These are phyloP conservation scores for Trididemnum nubilum DNA, from an alignment of 23 tunicate species.

Conservation along the genomic window DNA sequence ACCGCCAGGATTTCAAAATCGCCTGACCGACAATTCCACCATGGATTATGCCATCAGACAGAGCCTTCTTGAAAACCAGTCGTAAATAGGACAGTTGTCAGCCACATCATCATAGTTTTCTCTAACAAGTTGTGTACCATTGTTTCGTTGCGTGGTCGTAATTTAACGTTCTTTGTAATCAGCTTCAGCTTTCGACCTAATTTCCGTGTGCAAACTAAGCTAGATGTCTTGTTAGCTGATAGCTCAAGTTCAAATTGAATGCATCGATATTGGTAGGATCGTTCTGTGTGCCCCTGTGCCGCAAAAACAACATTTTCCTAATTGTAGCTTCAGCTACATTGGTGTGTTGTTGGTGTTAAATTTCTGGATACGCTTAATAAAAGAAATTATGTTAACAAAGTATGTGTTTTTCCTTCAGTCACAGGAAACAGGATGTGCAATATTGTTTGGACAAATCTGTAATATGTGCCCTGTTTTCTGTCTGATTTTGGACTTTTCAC, in stretches of 20 bases:
- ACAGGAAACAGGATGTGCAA: too few species aligned
- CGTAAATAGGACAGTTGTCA: constrained; percentile 27
- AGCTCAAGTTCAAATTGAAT: too few species aligned
- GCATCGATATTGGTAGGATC: too few species aligned
- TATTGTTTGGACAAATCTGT: too few species aligned
- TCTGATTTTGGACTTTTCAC: too few species aligned
- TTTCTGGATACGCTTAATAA: constrained; percentile 26
- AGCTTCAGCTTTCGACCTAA: neutral
- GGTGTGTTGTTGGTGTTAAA: constrained; percentile 9
- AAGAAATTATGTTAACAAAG: constrained; percentile 14
- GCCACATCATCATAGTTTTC: constrained; percentile 1
- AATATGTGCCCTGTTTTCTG: too few species aligned
- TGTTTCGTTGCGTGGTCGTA: constrained; percentile 18
- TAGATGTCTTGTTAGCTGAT: neutral
- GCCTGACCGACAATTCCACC: constrained; percentile 49
- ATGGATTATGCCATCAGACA: constrained; percentile 69
- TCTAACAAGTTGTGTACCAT: constrained; percentile 1
- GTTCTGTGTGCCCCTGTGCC: neutral
- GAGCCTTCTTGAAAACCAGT: constrained; percentile 68
- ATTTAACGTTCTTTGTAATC: constrained; percentile 22
- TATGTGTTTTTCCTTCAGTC: too few species aligned
- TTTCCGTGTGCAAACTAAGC: neutral
- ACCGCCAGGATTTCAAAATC: constrained; percentile 84
- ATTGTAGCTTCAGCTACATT: neutral
- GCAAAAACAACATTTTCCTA: neutral